Conservation (phyloP, 2,113 vertebrate species). For the Synodontis membranacea region DNA sequence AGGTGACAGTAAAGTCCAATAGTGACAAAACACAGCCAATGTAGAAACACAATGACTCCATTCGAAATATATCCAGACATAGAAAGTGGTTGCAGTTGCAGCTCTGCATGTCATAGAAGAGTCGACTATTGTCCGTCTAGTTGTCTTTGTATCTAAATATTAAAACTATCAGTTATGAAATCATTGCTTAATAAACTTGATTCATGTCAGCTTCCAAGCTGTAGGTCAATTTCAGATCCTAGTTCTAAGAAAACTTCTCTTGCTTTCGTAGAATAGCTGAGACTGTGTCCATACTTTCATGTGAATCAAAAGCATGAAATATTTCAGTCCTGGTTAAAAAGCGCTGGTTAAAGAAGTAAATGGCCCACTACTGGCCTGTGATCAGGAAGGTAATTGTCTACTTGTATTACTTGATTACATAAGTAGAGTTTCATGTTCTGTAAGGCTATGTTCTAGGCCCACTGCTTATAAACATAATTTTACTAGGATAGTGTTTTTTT, state of each 20-base stretch:
- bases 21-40: too few relatives aligned
- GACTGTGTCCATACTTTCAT: background rate
- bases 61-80: too few relatives aligned
- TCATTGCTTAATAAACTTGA: background rate
- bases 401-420: background rate
- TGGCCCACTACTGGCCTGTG: background rate
- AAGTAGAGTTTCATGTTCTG: background rate
- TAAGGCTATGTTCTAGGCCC: background rate
- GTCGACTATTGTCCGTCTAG: too few relatives aligned
- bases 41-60: too few relatives aligned
- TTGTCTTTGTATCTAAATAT: too few relatives aligned
- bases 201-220: background rate
- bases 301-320: background rate
- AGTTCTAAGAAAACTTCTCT: background rate
- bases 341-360: background rate
- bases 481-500: background rate
- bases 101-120: too few relatives aligned
- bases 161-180: background rate
- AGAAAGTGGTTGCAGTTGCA: too few relatives aligned
- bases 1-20: too few relatives aligned
- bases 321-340: background rate
- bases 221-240: background rate
- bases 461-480: background rate
- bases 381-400: background rate
- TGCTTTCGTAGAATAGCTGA: background rate